These are phyloP conservation scores for Galerucella calmariensis DNA, from an alignment of 2,888 invertebrate genomes.

Conservation along the genomic window DNA sequence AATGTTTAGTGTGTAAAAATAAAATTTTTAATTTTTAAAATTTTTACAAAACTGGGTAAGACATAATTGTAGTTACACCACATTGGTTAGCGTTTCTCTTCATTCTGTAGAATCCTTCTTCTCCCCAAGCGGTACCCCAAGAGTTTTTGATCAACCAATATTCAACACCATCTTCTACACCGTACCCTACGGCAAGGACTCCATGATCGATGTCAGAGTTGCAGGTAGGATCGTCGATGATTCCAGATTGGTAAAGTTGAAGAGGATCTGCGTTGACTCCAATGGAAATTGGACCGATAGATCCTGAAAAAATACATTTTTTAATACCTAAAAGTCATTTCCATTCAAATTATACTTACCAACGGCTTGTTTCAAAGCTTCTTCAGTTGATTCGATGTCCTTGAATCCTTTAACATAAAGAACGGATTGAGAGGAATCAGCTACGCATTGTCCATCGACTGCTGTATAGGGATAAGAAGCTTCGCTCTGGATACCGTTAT, in stretches of 20 bases:
- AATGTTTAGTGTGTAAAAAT: conserved; percentile 36
- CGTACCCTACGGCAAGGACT: conserved; percentile 29
- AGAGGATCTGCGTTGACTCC: conserved; percentile 28
- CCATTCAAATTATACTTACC: conserved; percentile 6
- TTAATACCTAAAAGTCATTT: neutral
- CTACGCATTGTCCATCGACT: conserved; percentile 34
- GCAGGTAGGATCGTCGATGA: conserved; percentile 10
- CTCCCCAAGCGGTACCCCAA: conserved; percentile 30
- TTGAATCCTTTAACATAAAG: conserved; percentile 8
- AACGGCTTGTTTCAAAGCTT: conserved; percentile 13
- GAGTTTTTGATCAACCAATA: conserved; percentile 35
- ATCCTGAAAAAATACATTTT: conserved; percentile 23
- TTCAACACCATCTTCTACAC: neutral
- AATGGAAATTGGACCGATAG: conserved; percentile 32
- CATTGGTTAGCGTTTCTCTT: conserved; percentile 18
- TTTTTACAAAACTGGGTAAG: conserved; percentile 19
- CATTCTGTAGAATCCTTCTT: conserved; percentile 25
- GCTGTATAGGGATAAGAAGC: conserved; percentile 66
- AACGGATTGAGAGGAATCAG: neutral
- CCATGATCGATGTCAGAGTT: conserved; percentile 11
- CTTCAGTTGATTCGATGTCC: neutral
- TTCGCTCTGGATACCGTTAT: conserved; percentile 68
- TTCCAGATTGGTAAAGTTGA: conserved; percentile 26
- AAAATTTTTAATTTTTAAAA: neutral
- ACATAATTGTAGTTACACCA: conserved; percentile 20